Conservation (phyloP, 2,888 invertebrate species). For the Trissoscelio sp. region DNA sequence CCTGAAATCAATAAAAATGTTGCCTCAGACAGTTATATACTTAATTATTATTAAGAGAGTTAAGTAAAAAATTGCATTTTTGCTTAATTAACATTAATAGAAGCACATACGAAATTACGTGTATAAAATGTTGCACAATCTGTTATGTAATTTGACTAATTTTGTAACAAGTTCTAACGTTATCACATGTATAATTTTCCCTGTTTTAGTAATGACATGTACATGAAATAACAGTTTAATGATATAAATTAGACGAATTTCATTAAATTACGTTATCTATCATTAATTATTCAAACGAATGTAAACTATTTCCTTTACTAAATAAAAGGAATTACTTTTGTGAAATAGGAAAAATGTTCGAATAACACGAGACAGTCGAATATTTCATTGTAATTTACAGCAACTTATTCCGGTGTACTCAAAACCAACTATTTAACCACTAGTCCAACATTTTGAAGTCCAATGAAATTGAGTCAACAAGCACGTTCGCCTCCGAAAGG, state of each 20-base stretch:
- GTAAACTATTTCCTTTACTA: too few relatives aligned
- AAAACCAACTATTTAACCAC: background rate
- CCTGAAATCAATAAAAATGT: too few relatives aligned
- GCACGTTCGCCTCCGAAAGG: slow-evolving; percentile 15
- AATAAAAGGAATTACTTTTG: too few relatives aligned
- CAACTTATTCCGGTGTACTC: background rate
- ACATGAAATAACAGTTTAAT: background rate
- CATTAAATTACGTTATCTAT: background rate
- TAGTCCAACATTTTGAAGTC: background rate
- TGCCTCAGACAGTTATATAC: too few relatives aligned
- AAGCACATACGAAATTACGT: background rate
- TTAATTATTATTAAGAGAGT: background rate
- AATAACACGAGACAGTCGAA: background rate
- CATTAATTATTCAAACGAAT: background rate
- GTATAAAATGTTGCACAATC: slow-evolving; percentile 17
- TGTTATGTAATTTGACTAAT: slow-evolving; percentile 1
- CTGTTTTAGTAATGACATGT: background rate
- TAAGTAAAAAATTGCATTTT: background rate
- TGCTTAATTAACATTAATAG: background rate
- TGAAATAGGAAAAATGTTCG: too few relatives aligned
- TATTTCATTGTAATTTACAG: background rate
- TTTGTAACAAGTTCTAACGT: slow-evolving; percentile 1
- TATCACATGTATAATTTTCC: slow-evolving; percentile 2
- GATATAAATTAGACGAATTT: slow-evolving; percentile 1
- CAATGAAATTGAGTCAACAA: slow-evolving; percentile 39